Conservation (phyloP, 2,797 vertebrate species). For the Alca torda region DNA sequence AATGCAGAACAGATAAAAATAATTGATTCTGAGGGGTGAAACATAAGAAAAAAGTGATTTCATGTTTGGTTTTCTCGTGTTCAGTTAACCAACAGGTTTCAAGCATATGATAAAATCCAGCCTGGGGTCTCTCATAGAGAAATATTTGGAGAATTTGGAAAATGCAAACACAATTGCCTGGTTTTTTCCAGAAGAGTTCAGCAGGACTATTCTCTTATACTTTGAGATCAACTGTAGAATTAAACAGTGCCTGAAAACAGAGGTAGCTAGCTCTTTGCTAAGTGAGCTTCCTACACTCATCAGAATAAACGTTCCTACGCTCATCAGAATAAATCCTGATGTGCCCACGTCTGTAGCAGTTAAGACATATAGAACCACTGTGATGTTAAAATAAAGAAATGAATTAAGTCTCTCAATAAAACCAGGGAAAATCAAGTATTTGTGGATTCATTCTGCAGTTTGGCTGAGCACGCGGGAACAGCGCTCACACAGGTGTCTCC, state of each 20-base stretch:
- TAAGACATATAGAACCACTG: accelerated
- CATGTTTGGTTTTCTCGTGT: conserved; percentile 6
- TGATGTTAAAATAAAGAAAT: background rate
- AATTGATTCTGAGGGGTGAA: conserved; percentile 28
- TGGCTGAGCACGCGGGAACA: accelerated
- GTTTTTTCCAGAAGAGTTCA: background rate
- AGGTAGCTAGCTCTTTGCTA: background rate
- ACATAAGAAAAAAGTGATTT: conserved; percentile 11
- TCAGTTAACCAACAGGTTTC: conserved; percentile 19
- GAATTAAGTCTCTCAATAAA: background rate
- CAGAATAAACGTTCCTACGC: background rate
- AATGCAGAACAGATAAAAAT: conserved; percentile 29
- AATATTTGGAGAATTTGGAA: background rate
- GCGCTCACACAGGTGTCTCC: accelerated
- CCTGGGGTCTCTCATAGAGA: background rate
- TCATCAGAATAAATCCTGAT: background rate
- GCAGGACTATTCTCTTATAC: background rate
- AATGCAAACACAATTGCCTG: background rate
- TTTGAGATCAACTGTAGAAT: background rate
- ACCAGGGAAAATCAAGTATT: accelerated
- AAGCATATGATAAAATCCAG: background rate
- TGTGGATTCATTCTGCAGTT: background rate
- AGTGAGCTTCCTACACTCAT: background rate
- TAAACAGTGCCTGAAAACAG: background rate
- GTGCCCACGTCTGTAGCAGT: background rate